These are phyloP conservation scores for Pilophorus perplexus DNA, from an alignment of 2,888 invertebrate species.

Conservation along the genomic window DNA sequence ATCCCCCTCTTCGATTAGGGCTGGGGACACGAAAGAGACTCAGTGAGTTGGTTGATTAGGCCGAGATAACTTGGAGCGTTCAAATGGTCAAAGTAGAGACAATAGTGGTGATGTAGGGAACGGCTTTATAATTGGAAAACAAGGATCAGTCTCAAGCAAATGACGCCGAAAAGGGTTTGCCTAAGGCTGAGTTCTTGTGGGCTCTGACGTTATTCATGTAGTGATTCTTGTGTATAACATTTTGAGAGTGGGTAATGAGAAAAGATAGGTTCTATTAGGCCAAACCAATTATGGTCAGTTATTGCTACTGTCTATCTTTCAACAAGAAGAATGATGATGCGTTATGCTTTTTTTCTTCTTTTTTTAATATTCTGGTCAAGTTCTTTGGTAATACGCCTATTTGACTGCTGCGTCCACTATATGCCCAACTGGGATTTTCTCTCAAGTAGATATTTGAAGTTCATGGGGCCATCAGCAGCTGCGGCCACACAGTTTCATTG, in stretches of 20 bases:
- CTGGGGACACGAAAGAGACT: slow-evolving; percentile 2
- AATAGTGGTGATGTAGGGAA: slow-evolving; percentile 20
- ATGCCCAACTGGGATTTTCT: too few species aligned
- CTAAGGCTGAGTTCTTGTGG: neutral
- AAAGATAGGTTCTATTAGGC: slow-evolving; percentile 3
- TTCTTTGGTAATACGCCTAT: too few species aligned
- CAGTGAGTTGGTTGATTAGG: too few species aligned
- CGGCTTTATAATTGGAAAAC: slow-evolving; percentile 36
- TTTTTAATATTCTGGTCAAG: too few species aligned
- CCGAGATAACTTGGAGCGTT: neutral
- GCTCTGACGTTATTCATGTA: slow-evolving; percentile 18
- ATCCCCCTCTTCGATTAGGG: slow-evolving; percentile 10
- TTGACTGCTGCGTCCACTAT: too few species aligned
- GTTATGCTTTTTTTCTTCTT: too few species aligned
- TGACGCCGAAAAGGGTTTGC: slow-evolving; percentile 2
- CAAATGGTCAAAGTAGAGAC: neutral
- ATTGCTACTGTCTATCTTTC: too few species aligned
- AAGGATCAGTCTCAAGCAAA: neutral
- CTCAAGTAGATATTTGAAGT: too few species aligned
- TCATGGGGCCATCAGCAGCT: too few species aligned
- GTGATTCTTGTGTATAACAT: neutral
- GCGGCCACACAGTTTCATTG: slow-evolving; percentile 10
- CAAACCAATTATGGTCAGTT: neutral
- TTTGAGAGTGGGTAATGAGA: neutral
- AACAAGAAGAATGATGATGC: too few species aligned